These are phyloP conservation scores for Channa argus DNA, from an alignment of 2,113 vertebrate species.

Conservation along the genomic window DNA sequence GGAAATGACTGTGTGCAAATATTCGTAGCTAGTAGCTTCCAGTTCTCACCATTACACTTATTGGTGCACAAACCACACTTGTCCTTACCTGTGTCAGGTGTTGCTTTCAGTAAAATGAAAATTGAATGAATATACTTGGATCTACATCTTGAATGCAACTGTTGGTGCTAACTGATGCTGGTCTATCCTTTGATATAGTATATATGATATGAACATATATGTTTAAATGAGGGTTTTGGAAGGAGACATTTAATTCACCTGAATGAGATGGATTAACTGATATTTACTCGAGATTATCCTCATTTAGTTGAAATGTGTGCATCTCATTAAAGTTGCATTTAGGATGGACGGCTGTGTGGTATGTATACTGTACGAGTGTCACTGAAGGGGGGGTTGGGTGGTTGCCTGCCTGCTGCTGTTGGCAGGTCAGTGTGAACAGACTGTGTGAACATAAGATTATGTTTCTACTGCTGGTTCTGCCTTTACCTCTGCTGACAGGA, in stretches of 20 bases:
- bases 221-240: slow-evolving; percentile 27
- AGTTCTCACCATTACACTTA: too few species aligned
- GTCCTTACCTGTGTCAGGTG: too few species aligned
- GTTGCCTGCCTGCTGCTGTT: slow-evolving; percentile 62
- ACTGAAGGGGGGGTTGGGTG: slow-evolving; percentile 32
- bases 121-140: too few species aligned
- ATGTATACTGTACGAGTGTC: slow-evolving; percentile 1
- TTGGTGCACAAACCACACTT: too few species aligned
- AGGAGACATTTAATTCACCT: slow-evolving; percentile 49
- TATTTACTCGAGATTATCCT: slow-evolving; percentile 55
- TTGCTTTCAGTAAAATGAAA: too few species aligned
- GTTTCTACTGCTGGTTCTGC: slow-evolving; percentile 64
- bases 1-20: too few species aligned
- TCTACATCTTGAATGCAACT: too few species aligned
- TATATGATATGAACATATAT: too few species aligned
- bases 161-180: too few species aligned
- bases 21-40: too few species aligned
- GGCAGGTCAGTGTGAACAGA: slow-evolving; percentile 70
- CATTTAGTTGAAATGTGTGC: slow-evolving; percentile 41
- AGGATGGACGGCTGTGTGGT: slow-evolving; percentile 55
- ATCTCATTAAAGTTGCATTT: slow-evolving; percentile 26
- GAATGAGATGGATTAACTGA: slow-evolving; percentile 42
- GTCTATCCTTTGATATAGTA: too few species aligned
- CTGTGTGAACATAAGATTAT: slow-evolving; percentile 78
- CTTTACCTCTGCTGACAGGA: slow-evolving; percentile 59